These are phyloP conservation scores for Apis florea DNA, from an alignment of 1,140 invertebrate genomes.

Conservation along the genomic window DNA sequence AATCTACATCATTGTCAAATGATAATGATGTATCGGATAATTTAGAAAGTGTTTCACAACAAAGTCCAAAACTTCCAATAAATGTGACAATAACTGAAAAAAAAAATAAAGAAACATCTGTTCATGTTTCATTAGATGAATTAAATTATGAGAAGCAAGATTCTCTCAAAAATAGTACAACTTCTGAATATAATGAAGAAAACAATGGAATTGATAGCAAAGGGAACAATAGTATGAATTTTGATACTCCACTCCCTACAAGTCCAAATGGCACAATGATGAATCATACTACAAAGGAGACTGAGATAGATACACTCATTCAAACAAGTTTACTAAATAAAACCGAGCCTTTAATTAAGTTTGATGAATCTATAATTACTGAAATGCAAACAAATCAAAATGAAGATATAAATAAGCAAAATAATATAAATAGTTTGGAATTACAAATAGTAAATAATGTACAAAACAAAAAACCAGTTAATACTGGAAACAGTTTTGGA, in stretches of 20 bases:
- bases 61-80: constrained; percentile 71
- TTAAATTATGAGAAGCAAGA: constrained; percentile 63
- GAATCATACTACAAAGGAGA: constrained; percentile 57
- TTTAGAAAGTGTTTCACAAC: constrained; percentile 65
- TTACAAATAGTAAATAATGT: constrained; percentile 73
- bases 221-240: constrained; percentile 66
- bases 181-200: constrained; percentile 42
- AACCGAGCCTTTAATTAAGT: constrained; percentile 73
- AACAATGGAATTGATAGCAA: constrained; percentile 61
- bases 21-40: constrained; percentile 71
- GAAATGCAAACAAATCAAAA: constrained; percentile 71
- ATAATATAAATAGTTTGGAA: constrained; percentile 66
- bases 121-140: constrained; percentile 56
- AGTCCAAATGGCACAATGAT: constrained; percentile 57
- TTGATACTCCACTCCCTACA: constrained; percentile 52
- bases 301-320: constrained; percentile 60
- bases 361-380: constrained; percentile 68
- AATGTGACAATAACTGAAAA: constrained; percentile 77
- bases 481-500: constrained; percentile 68
- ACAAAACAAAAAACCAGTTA: constrained; percentile 72
- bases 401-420: constrained; percentile 70
- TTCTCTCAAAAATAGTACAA: constrained; percentile 67
- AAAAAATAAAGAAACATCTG: constrained; percentile 53
- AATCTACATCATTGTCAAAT: constrained; percentile 67
- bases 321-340: constrained; percentile 66